phyloP scores from a whole-genome alignment of 2,797 vertebrate species.

The Amphiprion clarkii region DNA sequence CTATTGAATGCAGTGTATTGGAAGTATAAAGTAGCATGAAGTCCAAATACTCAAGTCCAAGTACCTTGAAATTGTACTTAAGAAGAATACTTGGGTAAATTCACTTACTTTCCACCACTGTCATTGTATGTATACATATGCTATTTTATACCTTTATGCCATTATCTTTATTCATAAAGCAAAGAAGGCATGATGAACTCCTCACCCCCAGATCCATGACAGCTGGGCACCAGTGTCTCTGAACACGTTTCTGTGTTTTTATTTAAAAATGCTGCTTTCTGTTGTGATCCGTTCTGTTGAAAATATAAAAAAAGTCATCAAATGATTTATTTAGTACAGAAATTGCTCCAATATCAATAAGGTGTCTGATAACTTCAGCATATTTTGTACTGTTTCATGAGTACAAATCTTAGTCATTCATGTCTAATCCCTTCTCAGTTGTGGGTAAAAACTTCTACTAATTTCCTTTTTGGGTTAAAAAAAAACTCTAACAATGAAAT shows the following conservation, averaged over 20 bases:
- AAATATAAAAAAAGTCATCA: not conserved
- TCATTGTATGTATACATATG: not conserved
- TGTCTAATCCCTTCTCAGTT: not conserved
- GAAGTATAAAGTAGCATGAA: no score
- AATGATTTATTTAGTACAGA: not conserved
- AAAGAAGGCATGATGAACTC: no score
- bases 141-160: not conserved
- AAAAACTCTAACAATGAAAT: not conserved
- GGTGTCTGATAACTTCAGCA: no score
- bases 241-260: no score
- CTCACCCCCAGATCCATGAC: not conserved
- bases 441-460: not conserved
- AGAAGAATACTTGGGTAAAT: no score
- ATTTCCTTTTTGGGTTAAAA: not conserved
- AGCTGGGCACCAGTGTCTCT: no score
- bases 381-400: no score
- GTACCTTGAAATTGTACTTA: no score
- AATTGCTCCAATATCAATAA: no score
- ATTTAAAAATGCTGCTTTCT: not conserved
- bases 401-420: not conserved
- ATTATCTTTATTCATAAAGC: not conserved
- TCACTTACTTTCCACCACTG: no score
- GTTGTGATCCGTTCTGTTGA: not conserved
- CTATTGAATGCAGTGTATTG: no score
- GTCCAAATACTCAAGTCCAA: no score